Evolutionary conservation across 2,888 invertebrate genomes (phyloP), one percentile per base, ranked within the genome.

Genomic region (Pinctada fucata): DNA sequence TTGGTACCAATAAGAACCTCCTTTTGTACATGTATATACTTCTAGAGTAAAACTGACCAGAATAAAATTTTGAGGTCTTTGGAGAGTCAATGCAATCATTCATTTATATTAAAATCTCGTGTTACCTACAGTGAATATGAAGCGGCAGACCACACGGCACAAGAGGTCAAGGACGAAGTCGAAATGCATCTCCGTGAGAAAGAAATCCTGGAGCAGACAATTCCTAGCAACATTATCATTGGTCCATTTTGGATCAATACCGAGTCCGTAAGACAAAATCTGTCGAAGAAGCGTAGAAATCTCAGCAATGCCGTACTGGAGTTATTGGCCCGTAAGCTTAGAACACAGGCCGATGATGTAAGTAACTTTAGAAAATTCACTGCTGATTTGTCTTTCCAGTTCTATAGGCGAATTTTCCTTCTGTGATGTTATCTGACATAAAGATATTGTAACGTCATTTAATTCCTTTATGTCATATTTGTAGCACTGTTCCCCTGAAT

Each of bases 211-310:
- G 95, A 96, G 75, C 92, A 91, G 75, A 94, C 95, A 0, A 90
- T 97, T 75, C 97, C 97, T 0, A 93, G 94, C 49, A 93, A 90
- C 72, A 96, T 97, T 79, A 93, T 94, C 68, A 97, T 97, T 74
- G 97, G 97, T 0, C 96, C 97, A 0, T 97, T 96, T 91, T 89
- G 87, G 85, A 91, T 97, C 31, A 95, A 95, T 81, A 94, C 96
- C 0, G 95, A 95, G 13, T 94, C 94, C 0, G 90, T 97, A 48
- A 94, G 95, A 92, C 94, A 95, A 89, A 93, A 94, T 69, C 92
- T 97, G 66, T 94, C 96, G 2, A 94, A 94, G 48, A 97, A 97
- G 90, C 94, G 96, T 0, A 94, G 95, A 47, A 95, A 95, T 4
- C 94, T 97, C 10, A 94, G 95, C 10, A 94, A 93, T 4, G 95